These are phyloP conservation scores for Odocoileus virginianus DNA, from an alignment of 2,113 vertebrate genomes.

Conservation along the genomic window DNA sequence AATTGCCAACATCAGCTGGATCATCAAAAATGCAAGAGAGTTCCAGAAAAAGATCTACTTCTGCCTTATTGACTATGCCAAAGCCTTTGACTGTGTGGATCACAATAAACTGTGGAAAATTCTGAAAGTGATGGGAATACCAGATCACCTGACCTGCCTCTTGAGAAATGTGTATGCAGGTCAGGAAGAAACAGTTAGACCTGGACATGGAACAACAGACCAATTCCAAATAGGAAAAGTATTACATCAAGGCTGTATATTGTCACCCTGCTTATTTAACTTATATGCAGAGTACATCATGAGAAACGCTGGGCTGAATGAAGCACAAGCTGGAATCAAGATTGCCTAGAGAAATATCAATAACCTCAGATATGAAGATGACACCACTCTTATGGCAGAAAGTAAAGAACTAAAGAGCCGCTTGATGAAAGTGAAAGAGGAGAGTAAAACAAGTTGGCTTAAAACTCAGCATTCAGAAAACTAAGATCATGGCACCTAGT, in stretches of 20 bases:
- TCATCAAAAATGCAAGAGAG: too few species aligned
- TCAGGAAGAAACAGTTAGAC: background rate
- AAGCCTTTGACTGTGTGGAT: background rate
- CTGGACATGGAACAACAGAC: background rate
- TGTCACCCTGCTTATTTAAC: background rate
- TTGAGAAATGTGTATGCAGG: background rate
- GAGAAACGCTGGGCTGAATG: background rate
- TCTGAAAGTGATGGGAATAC: background rate
- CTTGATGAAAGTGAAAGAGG: background rate
- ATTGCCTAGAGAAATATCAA: background rate
- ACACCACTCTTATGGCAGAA: background rate
- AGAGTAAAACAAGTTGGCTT: background rate
- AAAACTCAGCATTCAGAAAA: background rate
- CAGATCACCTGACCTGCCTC: background rate
- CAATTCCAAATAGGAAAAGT: background rate
- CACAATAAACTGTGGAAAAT: background rate
- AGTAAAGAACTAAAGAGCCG: background rate
- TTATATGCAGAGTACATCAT: background rate
- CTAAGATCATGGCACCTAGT: background rate
- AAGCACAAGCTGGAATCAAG: background rate
- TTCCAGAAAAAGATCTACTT: too few species aligned
- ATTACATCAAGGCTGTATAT: background rate
- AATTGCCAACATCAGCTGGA: too few species aligned
- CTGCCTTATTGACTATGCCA: background rate
- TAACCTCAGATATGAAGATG: background rate